A percentile compares a stretch with the other conserved stretches of the same genome.
Evolutionary conservation across 2,113 vertebrate genomes (phyloP).

Genomic region (Mungos mungo): DNA sequence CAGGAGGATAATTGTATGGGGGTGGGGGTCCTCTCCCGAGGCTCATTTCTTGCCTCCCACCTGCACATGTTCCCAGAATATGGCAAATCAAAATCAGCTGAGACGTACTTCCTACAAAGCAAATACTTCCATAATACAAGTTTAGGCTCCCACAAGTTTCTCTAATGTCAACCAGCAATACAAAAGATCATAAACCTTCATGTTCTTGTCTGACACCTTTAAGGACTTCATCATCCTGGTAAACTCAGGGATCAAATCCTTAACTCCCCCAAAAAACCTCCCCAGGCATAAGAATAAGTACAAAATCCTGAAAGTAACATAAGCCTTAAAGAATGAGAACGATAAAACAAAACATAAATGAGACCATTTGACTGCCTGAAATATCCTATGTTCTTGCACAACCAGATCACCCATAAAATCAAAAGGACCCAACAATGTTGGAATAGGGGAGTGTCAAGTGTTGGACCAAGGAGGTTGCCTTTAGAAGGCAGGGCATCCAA

Average conservation of each 20-base stretch:
- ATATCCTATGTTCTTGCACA: not conserved
- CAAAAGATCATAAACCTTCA: not conserved
- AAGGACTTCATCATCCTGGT: not conserved
- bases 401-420: not conserved
- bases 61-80: not conserved
- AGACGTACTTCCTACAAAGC: not conserved
- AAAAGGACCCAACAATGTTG: not conserved
- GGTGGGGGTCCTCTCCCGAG: not conserved
- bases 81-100: not conserved
- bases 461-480: not conserved
- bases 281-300: not conserved
- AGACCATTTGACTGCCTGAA: not conserved
- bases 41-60: not conserved
- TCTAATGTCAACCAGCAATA: not conserved
- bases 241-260: slow-evolving; percentile 2
- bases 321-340: not conserved
- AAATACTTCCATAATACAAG: not conserved
- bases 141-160: not conserved
- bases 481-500: not conserved
- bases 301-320: not conserved
- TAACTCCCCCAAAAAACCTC: slow-evolving; percentile 19
- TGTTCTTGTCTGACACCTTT: not conserved
- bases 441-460: not conserved
- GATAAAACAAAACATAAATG: not conserved
- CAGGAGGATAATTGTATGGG: not conserved